These are phyloP conservation scores for Pogonus chalceus DNA, from an alignment of 1,140 invertebrate species.

Conservation along the genomic window DNA sequence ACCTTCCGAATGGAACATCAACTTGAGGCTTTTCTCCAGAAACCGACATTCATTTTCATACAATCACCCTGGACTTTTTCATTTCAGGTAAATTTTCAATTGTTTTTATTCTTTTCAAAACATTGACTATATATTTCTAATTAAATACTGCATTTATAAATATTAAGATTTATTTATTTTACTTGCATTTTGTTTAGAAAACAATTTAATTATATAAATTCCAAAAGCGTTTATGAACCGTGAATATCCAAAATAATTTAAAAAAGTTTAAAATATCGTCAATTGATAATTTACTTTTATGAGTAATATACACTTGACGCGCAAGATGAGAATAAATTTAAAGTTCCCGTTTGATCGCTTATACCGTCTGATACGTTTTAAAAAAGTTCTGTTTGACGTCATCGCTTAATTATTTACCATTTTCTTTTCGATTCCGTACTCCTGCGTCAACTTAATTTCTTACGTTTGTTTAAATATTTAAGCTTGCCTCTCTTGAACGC, in stretches of 20 bases:
- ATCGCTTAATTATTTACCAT: background rate
- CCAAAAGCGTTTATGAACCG: too few relatives aligned
- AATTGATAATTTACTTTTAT: background rate
- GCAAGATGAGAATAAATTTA: background rate
- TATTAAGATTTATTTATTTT: background rate
- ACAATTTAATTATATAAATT: background rate
- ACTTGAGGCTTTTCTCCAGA: background rate
- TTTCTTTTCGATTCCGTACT: background rate
- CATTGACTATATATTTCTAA: background rate
- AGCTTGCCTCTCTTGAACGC: background rate
- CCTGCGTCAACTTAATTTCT: background rate
- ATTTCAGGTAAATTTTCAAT: background rate
- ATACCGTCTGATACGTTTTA: background rate
- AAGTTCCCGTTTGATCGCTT: background rate
- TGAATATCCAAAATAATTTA: too few relatives aligned
- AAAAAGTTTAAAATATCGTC: too few relatives aligned
- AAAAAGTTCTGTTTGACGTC: background rate
- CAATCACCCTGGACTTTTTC: background rate
- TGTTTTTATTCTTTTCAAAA: background rate
- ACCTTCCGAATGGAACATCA: background rate
- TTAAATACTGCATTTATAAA: background rate
- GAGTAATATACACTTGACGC: background rate
- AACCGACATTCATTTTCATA: background rate
- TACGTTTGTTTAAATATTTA: background rate
- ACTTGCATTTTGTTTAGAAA: background rate